A percentile compares a stretch with the other conserved stretches of the same genome.
Conservation (phyloP, 2,888 invertebrate genomes). For the Spilarctia lutea region DNA sequence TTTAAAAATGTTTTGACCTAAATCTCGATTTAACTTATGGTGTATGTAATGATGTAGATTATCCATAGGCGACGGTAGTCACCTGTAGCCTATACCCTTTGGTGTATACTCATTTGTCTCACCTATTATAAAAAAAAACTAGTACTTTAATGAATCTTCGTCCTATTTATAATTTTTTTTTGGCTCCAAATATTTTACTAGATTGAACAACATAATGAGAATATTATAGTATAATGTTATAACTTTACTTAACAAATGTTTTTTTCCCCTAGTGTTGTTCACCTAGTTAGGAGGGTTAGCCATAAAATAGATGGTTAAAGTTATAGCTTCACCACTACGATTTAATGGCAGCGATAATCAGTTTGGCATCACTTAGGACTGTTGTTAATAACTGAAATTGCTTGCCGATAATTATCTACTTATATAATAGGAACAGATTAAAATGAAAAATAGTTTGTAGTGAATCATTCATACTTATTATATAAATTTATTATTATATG, state of each 20-base stretch:
- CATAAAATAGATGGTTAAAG: constrained; percentile 16
- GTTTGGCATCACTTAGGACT: constrained; percentile 8
- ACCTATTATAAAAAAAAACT: no score
- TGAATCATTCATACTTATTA: no score
- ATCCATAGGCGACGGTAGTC: no score
- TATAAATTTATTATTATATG: no score
- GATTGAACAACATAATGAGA: neutral
- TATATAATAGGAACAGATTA: neutral
- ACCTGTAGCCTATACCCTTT: no score
- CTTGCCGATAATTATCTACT: constrained; percentile 2
- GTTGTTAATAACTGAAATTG: constrained; percentile 9
- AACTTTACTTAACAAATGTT: neutral
- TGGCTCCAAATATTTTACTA: neutral
- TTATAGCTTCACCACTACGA: constrained; percentile 8
- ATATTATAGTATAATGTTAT: neutral
- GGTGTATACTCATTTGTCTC: no score
- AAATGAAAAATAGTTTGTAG: neutral
- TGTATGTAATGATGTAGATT: no score
- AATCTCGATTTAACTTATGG: no score
- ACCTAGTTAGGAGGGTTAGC: constrained; percentile 5
- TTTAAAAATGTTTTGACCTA: no score
- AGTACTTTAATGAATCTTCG: no score
- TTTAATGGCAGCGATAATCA: constrained; percentile 19
- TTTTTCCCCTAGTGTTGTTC: neutral
- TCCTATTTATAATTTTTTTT: no score